Conservation (phyloP, 2,113 vertebrate species). For the Cheilinus undulatus region DNA sequence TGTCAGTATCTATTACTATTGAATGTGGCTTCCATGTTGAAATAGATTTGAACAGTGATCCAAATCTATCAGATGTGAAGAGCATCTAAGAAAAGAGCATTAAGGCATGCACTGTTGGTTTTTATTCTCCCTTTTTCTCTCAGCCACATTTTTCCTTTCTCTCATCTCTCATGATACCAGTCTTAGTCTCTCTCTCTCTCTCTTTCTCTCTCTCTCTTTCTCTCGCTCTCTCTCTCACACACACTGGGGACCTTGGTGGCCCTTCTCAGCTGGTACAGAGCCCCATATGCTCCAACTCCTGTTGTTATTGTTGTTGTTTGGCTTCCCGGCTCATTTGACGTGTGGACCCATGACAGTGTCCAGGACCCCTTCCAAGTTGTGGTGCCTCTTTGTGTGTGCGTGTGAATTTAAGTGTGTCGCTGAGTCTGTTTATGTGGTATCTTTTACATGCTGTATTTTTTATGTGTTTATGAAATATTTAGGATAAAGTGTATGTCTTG, state of each 20-base stretch:
- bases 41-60: slow-evolving; percentile 10
- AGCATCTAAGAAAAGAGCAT: slow-evolving; percentile 3
- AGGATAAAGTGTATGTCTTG: background rate
- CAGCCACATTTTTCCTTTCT: slow-evolving; percentile 48
- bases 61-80: slow-evolving; percentile 14
- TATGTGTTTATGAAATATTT: background rate
- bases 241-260: slow-evolving; percentile 69
- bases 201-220: background rate
- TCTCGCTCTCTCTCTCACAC: slow-evolving; percentile 25
- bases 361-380: slow-evolving; percentile 78
- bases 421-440: background rate
- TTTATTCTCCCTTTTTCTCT: slow-evolving; percentile 11
- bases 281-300: slow-evolving; percentile 81
- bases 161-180: slow-evolving; percentile 56
- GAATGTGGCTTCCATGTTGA: slow-evolving; percentile 3
- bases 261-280: slow-evolving; percentile 77
- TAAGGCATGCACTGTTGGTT: background rate
- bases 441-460: background rate
- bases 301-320: slow-evolving; percentile 82
- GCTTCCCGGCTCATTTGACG: slow-evolving; percentile 76
- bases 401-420: slow-evolving; percentile 4
- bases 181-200: slow-evolving; percentile 51
- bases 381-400: slow-evolving; percentile 40
- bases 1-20: slow-evolving; percentile 13
- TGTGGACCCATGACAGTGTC: slow-evolving; percentile 80